phyloP scores from a whole-genome alignment of 2,113 vertebrate species.

The Campylomormyrus numenius region DNA sequence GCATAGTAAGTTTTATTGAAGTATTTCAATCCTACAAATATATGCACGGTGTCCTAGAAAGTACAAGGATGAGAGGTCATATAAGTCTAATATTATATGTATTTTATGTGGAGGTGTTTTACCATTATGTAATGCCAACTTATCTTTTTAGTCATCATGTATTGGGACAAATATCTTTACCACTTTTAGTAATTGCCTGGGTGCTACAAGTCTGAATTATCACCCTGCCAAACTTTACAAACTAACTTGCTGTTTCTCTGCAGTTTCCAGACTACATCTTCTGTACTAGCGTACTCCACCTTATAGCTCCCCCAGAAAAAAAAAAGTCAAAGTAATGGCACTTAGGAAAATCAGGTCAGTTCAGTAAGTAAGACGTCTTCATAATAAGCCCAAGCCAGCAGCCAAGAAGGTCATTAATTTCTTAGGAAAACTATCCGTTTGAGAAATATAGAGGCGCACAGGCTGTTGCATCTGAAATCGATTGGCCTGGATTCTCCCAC shows the following conservation, averaged over 20 bases:
- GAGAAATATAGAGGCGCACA: neutral
- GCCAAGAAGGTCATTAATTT: slow-evolving; percentile 11
- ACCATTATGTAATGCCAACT: neutral
- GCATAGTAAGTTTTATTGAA: neutral
- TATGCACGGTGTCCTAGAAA: neutral
- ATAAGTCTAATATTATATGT: neutral
- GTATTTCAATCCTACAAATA: neutral
- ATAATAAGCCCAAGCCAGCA: slow-evolving; percentile 7
- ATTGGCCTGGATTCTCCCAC: slow-evolving; percentile 3
- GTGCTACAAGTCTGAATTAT: neutral
- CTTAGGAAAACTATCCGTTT: slow-evolving; percentile 3
- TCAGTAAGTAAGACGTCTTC: slow-evolving; percentile 11
- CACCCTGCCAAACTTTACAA: neutral
- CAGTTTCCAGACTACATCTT: neutral
- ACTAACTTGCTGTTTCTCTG: neutral
- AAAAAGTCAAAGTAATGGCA: neutral
- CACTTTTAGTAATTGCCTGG: neutral
- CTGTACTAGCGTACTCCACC: neutral
- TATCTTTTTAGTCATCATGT: neutral
- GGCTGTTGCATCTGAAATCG: slow-evolving; percentile 10
- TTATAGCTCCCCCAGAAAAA: neutral
- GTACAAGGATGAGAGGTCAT: neutral
- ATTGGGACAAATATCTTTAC: neutral
- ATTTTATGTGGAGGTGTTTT: neutral
- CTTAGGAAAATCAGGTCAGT: slow-evolving; percentile 13